Conservation (phyloP, 2,797 vertebrate genomes). For the Telmatherina bonti region DNA sequence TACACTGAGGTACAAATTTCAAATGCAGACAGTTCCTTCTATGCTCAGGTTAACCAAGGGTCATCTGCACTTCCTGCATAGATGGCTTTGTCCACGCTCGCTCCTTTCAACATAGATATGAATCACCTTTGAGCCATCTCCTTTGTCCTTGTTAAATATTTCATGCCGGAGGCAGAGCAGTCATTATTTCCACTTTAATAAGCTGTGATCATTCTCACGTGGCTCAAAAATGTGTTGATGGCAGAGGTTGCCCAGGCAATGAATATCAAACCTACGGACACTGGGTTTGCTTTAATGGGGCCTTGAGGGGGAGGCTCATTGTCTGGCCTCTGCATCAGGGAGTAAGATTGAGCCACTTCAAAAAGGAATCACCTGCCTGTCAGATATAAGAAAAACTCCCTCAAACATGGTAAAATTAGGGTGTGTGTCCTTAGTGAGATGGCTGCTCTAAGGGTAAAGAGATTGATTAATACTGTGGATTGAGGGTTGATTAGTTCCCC, state of each 20-base stretch:
- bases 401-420: conserved; percentile 38
- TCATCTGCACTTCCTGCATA: conserved; percentile 59
- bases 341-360: conserved; percentile 71
- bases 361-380: conserved; percentile 67
- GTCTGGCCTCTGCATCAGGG: conserved; percentile 66
- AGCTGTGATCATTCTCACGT: conserved; percentile 83
- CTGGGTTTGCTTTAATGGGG: conserved; percentile 77
- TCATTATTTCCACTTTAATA: conserved; percentile 85
- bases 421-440: conserved; percentile 13
- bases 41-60: conserved; percentile 58
- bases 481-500: conserved; percentile 24
- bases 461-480: conserved; percentile 19
- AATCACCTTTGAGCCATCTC: conserved; percentile 79
- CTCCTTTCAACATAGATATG: conserved; percentile 75
- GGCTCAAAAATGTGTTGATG: conserved; percentile 78
- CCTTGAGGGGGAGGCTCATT: conserved; percentile 74
- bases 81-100: conserved; percentile 53
- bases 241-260: conserved; percentile 73
- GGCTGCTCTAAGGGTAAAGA: conserved; percentile 18
- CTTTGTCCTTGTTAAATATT: conserved; percentile 87
- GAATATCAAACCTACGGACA: conserved; percentile 76
- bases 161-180: conserved; percentile 82
- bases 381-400: conserved; percentile 53
- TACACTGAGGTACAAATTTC: conserved; percentile 50
- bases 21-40: conserved; percentile 26